Base-by-base conservation (phyloP, 1,140 invertebrate species). In the Laupala kohalensis region DNA sequence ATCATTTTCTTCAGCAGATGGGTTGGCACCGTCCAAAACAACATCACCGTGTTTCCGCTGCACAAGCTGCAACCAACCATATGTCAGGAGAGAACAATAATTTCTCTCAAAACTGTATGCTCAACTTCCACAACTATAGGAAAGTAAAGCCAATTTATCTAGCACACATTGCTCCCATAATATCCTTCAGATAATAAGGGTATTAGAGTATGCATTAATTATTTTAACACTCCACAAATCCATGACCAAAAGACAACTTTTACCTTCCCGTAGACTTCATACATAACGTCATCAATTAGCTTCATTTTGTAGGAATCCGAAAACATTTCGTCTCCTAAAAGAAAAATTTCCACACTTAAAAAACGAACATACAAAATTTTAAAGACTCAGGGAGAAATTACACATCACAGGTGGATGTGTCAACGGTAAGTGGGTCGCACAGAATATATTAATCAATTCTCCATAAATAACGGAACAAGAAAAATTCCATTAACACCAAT, bases 271-370 rank as follows among this genome's bases (percentile, higher is more conserved):
- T 93, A 92, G 29, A 98, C 95, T 88, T 98, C 96, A 77, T 96
- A 98, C 62, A 98, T 79, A 27, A 96, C 93, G 80, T 96, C 92
- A 79, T 97, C 94, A 15, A 98, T 85, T 67, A 97, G 81, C 80
- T 97, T 95, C 73, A 96, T 89, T 84, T 92, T 97, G 81, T 95
- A 97, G n/a, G 93, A 92, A 83, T 98, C 96, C 53, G 95, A 95
- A 85, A 97, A 97, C 90, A 98, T 95, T 84, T 98, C 96, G 82
- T 98, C 96, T 77, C 94, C 94, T 93, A 84, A 80, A 85, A 86
- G 6, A 71, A 13, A 67, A 25, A 67, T 5, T 62, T 64, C 5
- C 27, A 28, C 26, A 69, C 15, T 29, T 28, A 2, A 24, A 29
- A 12, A 29, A 67, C 19, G 19, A 15, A 26, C 3, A 25, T 26